phyloP scores from a whole-genome alignment of 2,797 vertebrate species.

The Pseudomugil tenellus region DNA sequence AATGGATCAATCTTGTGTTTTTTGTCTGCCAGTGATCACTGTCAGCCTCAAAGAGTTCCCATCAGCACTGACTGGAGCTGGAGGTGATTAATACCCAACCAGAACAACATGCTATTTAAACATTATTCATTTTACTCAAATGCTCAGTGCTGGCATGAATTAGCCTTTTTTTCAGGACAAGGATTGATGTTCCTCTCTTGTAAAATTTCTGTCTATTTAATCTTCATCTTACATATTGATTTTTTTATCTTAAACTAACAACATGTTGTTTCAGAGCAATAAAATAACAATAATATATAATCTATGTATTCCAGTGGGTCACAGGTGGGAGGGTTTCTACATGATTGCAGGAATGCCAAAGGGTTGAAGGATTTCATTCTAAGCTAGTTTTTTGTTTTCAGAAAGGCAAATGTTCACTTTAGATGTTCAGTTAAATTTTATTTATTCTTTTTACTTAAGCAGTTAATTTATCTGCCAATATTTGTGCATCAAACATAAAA shows the following conservation, averaged over 20 bases:
- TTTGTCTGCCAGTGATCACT: not conserved
- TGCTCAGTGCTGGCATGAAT: too few relatives aligned
- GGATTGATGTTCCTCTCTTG: too few relatives aligned
- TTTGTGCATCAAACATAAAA: constrained; percentile 33
- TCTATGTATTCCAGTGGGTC: too few relatives aligned
- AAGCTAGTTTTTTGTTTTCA: constrained; percentile 8
- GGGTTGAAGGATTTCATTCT: constrained; percentile 3
- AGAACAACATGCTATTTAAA: not conserved
- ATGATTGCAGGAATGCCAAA: too few relatives aligned
- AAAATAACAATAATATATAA: too few relatives aligned
- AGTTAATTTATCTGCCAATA: constrained; percentile 33
- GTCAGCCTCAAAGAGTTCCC: not conserved
- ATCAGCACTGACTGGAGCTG: not conserved
- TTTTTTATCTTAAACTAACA: not conserved
- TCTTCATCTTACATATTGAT: too few relatives aligned
- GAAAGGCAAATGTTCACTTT: not conserved
- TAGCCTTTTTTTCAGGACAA: too few relatives aligned
- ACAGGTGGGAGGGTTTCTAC: too few relatives aligned
- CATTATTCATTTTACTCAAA: too few relatives aligned
- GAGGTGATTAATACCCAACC: not conserved
- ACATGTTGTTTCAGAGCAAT: not conserved
- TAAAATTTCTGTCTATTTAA: too few relatives aligned
- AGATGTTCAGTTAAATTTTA: constrained; percentile 15
- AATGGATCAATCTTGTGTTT: not conserved
- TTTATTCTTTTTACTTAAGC: not conserved